Conservation (phyloP, 2,113 vertebrate genomes). For the Rhinichthys klamathensis region DNA sequence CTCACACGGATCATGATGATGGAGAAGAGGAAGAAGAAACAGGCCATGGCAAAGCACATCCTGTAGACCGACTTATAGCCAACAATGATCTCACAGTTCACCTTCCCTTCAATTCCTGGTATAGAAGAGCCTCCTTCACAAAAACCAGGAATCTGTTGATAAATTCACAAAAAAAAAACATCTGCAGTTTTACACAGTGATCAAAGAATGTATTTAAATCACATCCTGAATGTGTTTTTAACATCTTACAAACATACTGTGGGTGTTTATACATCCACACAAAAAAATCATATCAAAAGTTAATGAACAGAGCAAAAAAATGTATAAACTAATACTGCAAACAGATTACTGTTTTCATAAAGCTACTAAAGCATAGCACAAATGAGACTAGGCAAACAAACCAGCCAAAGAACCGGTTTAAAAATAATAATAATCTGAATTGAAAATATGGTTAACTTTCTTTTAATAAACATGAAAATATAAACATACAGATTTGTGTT, state of each 20-base stretch:
- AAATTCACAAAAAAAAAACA: background rate
- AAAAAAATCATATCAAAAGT: no score
- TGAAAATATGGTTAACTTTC: no score
- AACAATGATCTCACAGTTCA: constrained; percentile 87
- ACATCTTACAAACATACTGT: background rate
- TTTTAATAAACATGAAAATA: no score
- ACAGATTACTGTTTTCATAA: background rate
- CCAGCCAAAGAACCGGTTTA: no score
- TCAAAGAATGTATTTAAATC: background rate
- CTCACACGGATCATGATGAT: constrained; percentile 85
- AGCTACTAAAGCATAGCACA: background rate
- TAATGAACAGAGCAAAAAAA: no score
- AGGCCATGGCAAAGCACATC: constrained; percentile 90
- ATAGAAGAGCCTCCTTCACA: constrained; percentile 76
- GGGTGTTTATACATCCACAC: background rate
- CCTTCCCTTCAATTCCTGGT: constrained; percentile 70
- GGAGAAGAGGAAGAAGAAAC: constrained; percentile 90
- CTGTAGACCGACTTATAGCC: constrained; percentile 93
- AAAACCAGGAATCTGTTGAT: constrained; percentile 81
- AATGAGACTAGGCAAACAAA: no score
- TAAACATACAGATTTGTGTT: no score
- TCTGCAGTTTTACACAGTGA: background rate
- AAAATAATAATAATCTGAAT: no score
- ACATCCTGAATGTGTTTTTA: background rate
- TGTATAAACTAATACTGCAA: no score